A percentile compares a stretch with the other conserved stretches of the same genome.
Conservation (phyloP, 1,140 invertebrate species). For the Megalopta genalis region DNA sequence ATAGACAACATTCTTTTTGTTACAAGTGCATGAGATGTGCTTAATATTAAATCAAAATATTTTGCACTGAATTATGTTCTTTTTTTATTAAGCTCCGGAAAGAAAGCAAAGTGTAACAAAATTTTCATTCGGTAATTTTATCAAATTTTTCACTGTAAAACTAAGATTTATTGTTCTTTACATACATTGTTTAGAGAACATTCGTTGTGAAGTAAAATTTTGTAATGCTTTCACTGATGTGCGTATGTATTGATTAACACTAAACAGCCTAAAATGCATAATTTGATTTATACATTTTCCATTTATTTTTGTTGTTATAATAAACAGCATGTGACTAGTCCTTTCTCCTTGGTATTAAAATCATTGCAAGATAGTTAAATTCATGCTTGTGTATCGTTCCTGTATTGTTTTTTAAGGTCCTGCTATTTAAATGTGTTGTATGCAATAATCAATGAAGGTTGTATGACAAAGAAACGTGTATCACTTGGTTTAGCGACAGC, state of each 20-base stretch:
- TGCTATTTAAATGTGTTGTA: background rate
- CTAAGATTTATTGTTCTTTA: background rate
- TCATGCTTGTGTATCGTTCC: background rate
- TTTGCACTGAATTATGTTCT: background rate
- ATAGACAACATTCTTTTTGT: slow-evolving; percentile 2
- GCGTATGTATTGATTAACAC: slow-evolving; percentile 2
- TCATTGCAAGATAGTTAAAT: background rate
- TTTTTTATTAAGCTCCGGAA: background rate
- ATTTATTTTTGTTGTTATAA: background rate
- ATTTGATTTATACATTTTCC: background rate
- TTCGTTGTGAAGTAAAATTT: background rate
- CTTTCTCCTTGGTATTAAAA: background rate
- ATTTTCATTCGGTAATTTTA: background rate
- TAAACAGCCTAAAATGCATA: background rate
- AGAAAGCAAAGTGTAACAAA: background rate
- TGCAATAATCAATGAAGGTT: slow-evolving; percentile 1
- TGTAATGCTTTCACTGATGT: background rate
- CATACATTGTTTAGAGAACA: background rate
- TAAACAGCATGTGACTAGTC: slow-evolving; percentile 23
- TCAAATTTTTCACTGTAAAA: background rate
- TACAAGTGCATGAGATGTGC: slow-evolving; percentile 54
- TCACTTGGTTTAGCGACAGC: background rate
- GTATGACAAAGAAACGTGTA: slow-evolving; percentile 19
- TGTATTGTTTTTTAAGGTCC: background rate
- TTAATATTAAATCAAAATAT: slow-evolving; percentile 15